Conservation (phyloP, 2,113 vertebrate genomes). For the Strix aluco region DNA sequence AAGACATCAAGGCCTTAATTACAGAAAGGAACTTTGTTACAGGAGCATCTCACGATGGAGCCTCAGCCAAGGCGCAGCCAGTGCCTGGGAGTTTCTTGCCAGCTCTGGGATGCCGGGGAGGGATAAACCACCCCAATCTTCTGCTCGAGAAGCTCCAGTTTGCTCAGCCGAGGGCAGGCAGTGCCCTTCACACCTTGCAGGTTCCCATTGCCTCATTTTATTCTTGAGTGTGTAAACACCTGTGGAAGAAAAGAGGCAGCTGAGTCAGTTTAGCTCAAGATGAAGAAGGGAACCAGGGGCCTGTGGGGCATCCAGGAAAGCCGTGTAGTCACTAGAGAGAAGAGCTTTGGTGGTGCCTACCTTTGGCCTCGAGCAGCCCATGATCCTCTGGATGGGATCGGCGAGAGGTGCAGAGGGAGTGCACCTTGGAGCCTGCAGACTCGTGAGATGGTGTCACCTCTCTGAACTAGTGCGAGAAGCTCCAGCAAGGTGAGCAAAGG, state of each 20-base stretch:
- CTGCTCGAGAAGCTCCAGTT: background rate
- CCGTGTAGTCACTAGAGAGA: accelerated
- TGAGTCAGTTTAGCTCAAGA: background rate
- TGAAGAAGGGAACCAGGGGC: background rate
- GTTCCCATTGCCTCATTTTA: background rate
- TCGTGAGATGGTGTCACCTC: background rate
- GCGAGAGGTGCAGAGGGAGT: background rate
- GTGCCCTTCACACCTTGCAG: background rate
- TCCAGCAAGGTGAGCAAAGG: background rate
- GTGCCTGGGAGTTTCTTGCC: background rate
- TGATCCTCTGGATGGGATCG: background rate
- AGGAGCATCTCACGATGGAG: background rate
- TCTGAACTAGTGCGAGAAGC: background rate
- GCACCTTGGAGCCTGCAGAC: background rate
- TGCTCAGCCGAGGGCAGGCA: background rate
- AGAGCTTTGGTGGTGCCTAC: background rate
- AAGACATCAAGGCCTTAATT: constrained; percentile 28
- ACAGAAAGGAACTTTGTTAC: background rate
- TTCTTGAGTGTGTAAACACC: background rate
- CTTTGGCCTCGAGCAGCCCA: background rate
- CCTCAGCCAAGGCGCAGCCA: background rate
- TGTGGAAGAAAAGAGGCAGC: background rate
- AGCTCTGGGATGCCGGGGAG: background rate
- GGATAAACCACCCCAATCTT: background rate
- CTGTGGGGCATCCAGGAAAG: background rate